Percentiles rank a stretch among this genome's conserved stretches.
phyloP scores from a whole-genome alignment of 2,797 vertebrate species.

The Phylloscopus collybita region DNA sequence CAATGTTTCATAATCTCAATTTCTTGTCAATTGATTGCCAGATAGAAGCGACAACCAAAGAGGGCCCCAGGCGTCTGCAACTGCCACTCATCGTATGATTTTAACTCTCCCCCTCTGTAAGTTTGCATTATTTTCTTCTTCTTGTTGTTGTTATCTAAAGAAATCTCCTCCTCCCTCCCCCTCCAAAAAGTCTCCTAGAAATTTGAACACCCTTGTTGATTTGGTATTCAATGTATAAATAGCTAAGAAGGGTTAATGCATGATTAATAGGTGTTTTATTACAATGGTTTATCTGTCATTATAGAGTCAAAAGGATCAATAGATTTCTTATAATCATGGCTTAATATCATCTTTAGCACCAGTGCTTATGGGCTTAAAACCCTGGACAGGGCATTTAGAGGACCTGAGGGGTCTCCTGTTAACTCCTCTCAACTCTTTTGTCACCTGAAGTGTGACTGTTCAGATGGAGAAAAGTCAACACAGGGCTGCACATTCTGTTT shows the following conservation, averaged over 20 bases:
- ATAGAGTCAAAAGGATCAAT: conserved; percentile 45
- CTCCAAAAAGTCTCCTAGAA: neutral
- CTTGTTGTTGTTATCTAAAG: conserved; percentile 25
- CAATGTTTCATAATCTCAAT: conserved; percentile 74
- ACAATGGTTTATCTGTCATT: conserved; percentile 55
- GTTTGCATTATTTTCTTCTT: conserved; percentile 71
- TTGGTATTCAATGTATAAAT: neutral
- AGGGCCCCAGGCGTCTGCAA: conserved; percentile 72
- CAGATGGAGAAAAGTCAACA: neutral
- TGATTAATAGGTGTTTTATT: conserved; percentile 60
- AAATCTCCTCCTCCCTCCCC: neutral
- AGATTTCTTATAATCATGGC: conserved; percentile 47
- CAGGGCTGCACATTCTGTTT: neutral
- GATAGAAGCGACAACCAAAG: conserved; percentile 77
- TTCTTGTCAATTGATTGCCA: conserved; percentile 78
- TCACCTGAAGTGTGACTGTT: neutral
- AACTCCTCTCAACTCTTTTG: neutral
- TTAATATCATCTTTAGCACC: conserved; percentile 24
- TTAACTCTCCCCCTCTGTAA: conserved; percentile 77
- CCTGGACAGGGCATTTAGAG: neutral
- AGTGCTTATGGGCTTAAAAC: neutral
- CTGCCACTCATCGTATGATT: conserved; percentile 75
- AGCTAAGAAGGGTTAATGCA: conserved; percentile 58
- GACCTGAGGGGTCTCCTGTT: neutral
- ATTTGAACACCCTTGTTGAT: neutral